Conservation (phyloP, 2,113 vertebrate genomes). For the Tupaia tana region DNA sequence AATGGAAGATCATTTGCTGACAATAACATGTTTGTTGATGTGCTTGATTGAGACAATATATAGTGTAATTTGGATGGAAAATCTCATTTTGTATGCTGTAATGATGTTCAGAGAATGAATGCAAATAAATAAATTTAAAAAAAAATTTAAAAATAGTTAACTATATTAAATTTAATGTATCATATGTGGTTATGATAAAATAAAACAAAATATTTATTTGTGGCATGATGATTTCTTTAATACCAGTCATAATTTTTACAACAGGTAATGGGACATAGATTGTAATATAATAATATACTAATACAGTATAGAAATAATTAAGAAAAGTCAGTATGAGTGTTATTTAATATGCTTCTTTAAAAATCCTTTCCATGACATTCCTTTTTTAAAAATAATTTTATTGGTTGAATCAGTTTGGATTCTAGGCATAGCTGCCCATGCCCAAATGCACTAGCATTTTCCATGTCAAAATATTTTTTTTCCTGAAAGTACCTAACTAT, state of each 20-base stretch:
- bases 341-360: background rate
- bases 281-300: background rate
- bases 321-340: background rate
- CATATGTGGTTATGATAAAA: background rate
- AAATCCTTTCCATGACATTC: conserved; percentile 47
- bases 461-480: conserved; percentile 75
- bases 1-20: too few relatives aligned
- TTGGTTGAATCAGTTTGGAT: conserved; percentile 62
- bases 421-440: conserved; percentile 53
- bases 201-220: background rate
- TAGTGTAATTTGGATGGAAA: too few relatives aligned
- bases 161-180: conserved; percentile 1
- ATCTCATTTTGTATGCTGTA: too few relatives aligned
- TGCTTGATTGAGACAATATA: too few relatives aligned
- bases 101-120: too few relatives aligned
- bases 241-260: background rate
- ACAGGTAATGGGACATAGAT: background rate
- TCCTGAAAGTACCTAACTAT: conserved; percentile 74
- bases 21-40: too few relatives aligned
- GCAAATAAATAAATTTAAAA: too few relatives aligned
- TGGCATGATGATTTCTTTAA: conserved; percentile 13
- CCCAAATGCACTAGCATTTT: conserved; percentile 68
- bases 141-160: too few relatives aligned
- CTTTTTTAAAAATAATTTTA: conserved; percentile 43
- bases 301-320: background rate